Evolutionary conservation across 2,113 vertebrate genomes (phyloP).

Genomic region (Natator depressus): DNA sequence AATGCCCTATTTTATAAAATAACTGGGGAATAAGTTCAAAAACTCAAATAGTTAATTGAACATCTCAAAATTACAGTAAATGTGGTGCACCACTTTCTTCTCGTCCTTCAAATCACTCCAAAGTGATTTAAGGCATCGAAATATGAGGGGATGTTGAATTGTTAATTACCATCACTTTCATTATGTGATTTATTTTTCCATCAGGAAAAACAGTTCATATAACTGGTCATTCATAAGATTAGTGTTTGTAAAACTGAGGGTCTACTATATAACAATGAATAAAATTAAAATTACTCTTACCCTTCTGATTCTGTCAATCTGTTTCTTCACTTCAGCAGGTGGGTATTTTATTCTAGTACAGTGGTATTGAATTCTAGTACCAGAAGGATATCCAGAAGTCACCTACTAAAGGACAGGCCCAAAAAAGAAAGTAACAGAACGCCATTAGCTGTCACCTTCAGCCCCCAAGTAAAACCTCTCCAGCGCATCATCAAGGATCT

Average conservation of each 20-base stretch:
- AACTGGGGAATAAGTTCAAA: neutral
- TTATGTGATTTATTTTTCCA: neutral
- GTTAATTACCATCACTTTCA: neutral
- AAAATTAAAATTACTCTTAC: neutral
- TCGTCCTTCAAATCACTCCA: neutral
- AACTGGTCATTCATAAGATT: neutral
- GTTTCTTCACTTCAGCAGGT: no score
- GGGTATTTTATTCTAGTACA: no score
- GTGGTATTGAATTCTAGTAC: no score
- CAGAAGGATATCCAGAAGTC: no score
- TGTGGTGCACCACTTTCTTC: neutral
- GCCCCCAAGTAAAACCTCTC: no score
- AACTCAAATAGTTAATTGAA: neutral
- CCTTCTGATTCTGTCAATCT: no score
- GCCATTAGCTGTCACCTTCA: no score
- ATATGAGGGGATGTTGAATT: neutral
- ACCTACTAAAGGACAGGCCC: no score
- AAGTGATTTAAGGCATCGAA: neutral
- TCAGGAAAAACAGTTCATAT: neutral
- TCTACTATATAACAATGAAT: neutral
- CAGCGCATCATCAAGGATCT: no score
- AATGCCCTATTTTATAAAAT: neutral
- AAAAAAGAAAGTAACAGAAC: no score
- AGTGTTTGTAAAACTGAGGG: neutral
- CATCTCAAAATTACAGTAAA: neutral